These are phyloP conservation scores for Varecia variegata DNA, from an alignment of 2,797 vertebrate genomes.

Conservation along the genomic window DNA sequence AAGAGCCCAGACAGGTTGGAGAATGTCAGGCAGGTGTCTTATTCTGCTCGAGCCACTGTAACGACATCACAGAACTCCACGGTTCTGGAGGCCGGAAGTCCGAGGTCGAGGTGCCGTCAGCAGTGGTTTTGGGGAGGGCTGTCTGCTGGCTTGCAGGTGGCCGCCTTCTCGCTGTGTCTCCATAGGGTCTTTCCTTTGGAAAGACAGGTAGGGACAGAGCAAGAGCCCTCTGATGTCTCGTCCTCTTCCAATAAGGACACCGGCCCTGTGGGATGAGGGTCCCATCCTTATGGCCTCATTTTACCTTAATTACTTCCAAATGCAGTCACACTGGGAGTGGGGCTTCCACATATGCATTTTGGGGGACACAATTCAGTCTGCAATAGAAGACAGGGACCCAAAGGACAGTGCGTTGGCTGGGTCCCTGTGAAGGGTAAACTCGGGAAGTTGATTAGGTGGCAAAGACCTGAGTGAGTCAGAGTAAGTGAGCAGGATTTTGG, in stretches of 20 bases:
- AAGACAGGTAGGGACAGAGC: accelerated
- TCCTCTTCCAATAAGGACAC: not conserved
- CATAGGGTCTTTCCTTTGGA: accelerated
- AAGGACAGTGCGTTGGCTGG: not conserved
- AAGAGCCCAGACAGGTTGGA: not conserved
- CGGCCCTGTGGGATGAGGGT: accelerated
- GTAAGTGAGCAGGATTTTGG: not conserved
- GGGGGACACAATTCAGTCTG: too few relatives aligned
- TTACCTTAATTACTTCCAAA: not conserved
- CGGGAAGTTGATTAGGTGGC: not conserved
- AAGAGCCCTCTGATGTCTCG: too few relatives aligned
- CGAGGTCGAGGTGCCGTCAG: not conserved
- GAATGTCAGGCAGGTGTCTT: too few relatives aligned
- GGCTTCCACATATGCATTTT: not conserved
- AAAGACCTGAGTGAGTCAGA: not conserved
- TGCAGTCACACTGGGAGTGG: not conserved
- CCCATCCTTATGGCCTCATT: not conserved
- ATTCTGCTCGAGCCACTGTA: too few relatives aligned
- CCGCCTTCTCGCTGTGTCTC: not conserved
- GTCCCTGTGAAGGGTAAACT: too few relatives aligned
- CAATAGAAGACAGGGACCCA: not conserved
- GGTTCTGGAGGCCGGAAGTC: not conserved
- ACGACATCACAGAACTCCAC: accelerated
- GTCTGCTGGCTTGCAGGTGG: too few relatives aligned
- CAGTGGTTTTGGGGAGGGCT: not conserved